phyloP scores from a whole-genome alignment of 2,888 invertebrate species.

The Drosophila paramelanica region DNA sequence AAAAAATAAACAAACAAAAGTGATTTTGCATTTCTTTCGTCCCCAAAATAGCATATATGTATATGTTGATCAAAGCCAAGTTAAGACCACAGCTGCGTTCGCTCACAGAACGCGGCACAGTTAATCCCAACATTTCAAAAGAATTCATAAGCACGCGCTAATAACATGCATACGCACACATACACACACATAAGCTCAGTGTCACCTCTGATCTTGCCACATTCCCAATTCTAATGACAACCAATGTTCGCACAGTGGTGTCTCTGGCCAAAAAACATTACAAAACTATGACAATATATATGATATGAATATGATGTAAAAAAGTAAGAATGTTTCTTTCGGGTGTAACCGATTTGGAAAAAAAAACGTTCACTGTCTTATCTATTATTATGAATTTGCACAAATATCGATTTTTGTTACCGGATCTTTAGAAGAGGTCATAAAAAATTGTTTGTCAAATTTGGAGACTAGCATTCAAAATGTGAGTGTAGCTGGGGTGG shows the following conservation, averaged over 20 bases:
- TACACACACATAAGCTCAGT: background rate
- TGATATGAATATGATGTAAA: background rate
- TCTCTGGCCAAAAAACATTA: background rate
- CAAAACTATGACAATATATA: background rate
- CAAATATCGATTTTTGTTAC: too few relatives aligned
- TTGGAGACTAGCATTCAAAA: too few relatives aligned
- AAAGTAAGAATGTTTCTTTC: too few relatives aligned
- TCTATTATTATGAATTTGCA: too few relatives aligned
- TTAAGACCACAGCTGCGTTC: background rate
- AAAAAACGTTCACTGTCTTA: too few relatives aligned
- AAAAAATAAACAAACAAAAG: background rate
- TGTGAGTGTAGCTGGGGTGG: too few relatives aligned
- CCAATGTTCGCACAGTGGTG: constrained; percentile 22
- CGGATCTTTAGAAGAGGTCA: too few relatives aligned
- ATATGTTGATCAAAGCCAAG: constrained; percentile 14
- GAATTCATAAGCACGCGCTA: constrained; percentile 75
- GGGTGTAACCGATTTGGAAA: too few relatives aligned
- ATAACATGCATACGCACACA: constrained; percentile 16
- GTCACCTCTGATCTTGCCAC: constrained; percentile 48
- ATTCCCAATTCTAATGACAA: constrained; percentile 34
- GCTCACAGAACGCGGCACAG: constrained; percentile 14
- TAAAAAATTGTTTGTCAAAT: too few relatives aligned
- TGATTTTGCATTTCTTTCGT: constrained; percentile 24
- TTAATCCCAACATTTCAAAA: constrained; percentile 55
- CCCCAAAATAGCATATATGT: constrained; percentile 1